phyloP scores from a whole-genome alignment of 2,797 vertebrate species.

The Poeciliopsis presidionis region DNA sequence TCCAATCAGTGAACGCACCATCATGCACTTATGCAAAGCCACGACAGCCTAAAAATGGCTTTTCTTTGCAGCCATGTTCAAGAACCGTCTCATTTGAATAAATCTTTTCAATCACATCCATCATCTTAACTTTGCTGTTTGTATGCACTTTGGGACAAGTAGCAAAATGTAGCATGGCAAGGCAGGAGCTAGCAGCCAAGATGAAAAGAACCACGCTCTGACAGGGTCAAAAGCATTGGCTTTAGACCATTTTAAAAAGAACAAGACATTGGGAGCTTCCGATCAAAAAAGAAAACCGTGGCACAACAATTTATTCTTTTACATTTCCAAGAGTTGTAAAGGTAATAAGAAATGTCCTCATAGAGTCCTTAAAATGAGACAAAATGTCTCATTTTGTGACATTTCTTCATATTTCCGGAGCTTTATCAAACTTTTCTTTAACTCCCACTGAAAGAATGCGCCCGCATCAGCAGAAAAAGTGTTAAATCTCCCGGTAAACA shows the following conservation, averaged over 20 bases:
- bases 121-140: neutral
- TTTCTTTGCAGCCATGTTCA: neutral
- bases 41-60: neutral
- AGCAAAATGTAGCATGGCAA: neutral
- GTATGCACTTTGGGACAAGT: neutral
- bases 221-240: neutral
- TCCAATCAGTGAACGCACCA: neutral
- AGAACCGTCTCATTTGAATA: neutral
- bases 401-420: neutral
- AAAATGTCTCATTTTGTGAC: neutral
- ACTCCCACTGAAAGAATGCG: neutral
- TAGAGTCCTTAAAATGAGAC: neutral
- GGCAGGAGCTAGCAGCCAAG: neutral
- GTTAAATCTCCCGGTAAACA: neutral
- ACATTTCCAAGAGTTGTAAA: neutral
- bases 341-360: neutral
- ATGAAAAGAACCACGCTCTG: neutral
- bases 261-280: neutral
- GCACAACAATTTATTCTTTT: neutral
- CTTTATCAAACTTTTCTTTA: constrained; percentile 1
- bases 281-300: neutral
- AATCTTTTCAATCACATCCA: neutral
- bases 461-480: neutral
- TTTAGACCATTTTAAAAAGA: neutral
- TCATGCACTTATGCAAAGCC: neutral